Conservation (phyloP, 2,113 vertebrate species). For the Ascaphus truei region DNA sequence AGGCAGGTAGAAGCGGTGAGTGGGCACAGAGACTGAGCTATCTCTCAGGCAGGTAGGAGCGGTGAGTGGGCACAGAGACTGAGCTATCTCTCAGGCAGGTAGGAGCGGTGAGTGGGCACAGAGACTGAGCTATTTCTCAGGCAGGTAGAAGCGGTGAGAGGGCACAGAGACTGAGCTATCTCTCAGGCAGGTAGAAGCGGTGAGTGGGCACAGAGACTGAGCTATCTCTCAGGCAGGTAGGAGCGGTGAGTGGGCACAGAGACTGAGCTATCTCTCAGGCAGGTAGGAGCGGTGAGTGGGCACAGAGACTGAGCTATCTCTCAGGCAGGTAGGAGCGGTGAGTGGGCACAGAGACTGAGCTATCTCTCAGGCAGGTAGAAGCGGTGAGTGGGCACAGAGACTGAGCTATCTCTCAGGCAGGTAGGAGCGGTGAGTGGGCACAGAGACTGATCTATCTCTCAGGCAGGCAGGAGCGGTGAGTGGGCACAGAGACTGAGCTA, state of each 20-base stretch:
- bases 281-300: rapidly evolving
- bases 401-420: no score
- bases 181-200: not conserved
- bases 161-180: not conserved
- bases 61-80: not conserved
- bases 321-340: not conserved
- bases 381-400: no score
- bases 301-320: not conserved
- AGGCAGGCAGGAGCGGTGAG: no score
- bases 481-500: not conserved
- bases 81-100: no score
- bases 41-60: no score
- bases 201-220: no score
- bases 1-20: not conserved
- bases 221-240: no score
- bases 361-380: not conserved
- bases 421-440: not conserved
- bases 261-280: no score
- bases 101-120: rapidly evolving
- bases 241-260: not conserved
- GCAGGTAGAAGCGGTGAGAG: not conserved
- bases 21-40: no score
- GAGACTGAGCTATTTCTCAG: not conserved
- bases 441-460: not conserved
- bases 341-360: not conserved